phyloP scores from a whole-genome alignment of 2,797 vertebrate genomes.

The Masticophis lateralis region DNA sequence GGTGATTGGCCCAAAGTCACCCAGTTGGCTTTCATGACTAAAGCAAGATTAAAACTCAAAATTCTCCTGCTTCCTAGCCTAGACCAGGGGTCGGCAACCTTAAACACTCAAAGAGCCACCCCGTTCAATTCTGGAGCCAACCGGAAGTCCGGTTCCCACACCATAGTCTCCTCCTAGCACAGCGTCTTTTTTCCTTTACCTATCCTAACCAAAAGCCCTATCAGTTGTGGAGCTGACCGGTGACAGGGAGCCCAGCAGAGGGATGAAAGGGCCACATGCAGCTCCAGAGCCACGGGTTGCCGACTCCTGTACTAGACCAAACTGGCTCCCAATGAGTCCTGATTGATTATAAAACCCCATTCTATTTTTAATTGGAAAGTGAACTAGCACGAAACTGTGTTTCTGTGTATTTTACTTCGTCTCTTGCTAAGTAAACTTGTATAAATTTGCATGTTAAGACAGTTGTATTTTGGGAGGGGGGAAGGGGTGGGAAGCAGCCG shows the following conservation, averaged over 20 bases:
- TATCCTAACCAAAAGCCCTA: too few relatives aligned
- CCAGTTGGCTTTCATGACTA: background rate
- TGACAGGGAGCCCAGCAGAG: too few relatives aligned
- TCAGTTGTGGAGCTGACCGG: too few relatives aligned
- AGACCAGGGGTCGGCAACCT: background rate
- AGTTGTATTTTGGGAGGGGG: background rate
- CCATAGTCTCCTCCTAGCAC: too few relatives aligned
- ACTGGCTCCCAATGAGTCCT: background rate
- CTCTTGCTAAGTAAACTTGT: background rate
- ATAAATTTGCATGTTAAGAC: background rate
- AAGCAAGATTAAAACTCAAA: background rate
- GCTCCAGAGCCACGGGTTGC: too few relatives aligned
- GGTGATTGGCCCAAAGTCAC: background rate
- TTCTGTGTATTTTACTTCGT: background rate
- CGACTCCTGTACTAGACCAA: background rate
- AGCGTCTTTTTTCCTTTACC: too few relatives aligned
- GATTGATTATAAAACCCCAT: background rate
- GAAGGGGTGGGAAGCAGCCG: accelerated
- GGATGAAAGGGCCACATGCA: too few relatives aligned
- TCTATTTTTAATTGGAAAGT: background rate
- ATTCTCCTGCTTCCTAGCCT: background rate
- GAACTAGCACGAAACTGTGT: background rate
- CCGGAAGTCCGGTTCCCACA: too few relatives aligned
- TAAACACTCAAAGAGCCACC: too few relatives aligned
- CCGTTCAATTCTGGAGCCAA: too few relatives aligned